Evolutionary conservation across 2,888 invertebrate genomes (phyloP).

Genomic region (Heliconius ismenius): DNA sequence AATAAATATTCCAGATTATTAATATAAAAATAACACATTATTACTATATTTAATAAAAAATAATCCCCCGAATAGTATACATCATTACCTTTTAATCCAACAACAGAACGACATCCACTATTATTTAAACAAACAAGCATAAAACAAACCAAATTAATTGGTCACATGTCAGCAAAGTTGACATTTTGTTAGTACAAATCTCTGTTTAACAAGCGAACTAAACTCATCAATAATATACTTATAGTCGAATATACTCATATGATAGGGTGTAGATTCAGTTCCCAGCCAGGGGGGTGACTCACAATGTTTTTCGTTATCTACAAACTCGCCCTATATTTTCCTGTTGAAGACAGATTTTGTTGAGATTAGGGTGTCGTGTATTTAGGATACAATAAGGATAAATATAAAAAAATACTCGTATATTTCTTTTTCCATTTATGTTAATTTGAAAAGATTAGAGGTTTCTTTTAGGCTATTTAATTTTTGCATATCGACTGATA

Average conservation of each 20-base stretch:
- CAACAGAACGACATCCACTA: not conserved
- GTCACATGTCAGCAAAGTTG: slow-evolving; percentile 15
- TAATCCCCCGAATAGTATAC: not conserved
- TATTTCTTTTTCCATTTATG: too few relatives aligned
- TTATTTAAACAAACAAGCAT: slow-evolving; percentile 8
- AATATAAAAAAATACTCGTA: too few relatives aligned
- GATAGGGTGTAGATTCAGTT: slow-evolving; percentile 33
- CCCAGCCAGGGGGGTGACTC: slow-evolving; percentile 33
- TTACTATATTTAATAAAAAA: not conserved
- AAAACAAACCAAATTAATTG: slow-evolving; percentile 19
- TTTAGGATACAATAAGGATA: not conserved
- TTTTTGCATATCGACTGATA: too few relatives aligned
- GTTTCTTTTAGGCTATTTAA: too few relatives aligned
- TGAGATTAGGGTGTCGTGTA: slow-evolving; percentile 30
- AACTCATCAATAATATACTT: slow-evolving; percentile 38
- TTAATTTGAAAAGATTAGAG: too few relatives aligned
- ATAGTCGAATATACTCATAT: slow-evolving; percentile 13
- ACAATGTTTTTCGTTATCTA: slow-evolving; percentile 40
- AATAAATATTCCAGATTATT: not conserved
- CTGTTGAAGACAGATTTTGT: slow-evolving; percentile 48
- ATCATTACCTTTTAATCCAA: slow-evolving; percentile 11
- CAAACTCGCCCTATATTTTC: slow-evolving; percentile 48
- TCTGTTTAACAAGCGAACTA: slow-evolving; percentile 37
- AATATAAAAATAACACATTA: not conserved
- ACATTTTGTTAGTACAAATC: slow-evolving; percentile 32